These are phyloP conservation scores for Drosophila affinis DNA, from an alignment of 2,888 invertebrate genomes.

Conservation along the genomic window DNA sequence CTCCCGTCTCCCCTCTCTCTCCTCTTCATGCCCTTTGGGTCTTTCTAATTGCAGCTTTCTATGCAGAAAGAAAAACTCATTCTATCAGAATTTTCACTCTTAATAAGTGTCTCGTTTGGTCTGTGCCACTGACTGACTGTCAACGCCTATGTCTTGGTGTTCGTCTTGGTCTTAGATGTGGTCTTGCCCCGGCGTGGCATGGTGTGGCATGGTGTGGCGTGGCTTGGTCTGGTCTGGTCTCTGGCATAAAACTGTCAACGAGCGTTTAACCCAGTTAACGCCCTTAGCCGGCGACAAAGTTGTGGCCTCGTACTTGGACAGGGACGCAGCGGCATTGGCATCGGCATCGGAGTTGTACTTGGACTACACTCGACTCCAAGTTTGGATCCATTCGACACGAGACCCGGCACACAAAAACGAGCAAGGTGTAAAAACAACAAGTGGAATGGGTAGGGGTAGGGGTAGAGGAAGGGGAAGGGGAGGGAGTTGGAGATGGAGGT, in stretches of 20 bases:
- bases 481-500: neutral
- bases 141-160: conserved; percentile 42
- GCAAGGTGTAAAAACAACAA: conserved; percentile 67
- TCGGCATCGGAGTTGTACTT: conserved; percentile 9
- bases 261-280: conserved; percentile 76
- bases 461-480: neutral
- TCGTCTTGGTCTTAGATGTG: conserved; percentile 13
- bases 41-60: conserved; percentile 66
- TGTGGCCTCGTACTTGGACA: conserved; percentile 5
- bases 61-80: conserved; percentile 61
- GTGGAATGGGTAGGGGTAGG: neutral
- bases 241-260: conserved; percentile 74
- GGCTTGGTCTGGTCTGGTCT: conserved; percentile 24
- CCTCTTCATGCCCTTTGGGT: conserved; percentile 27
- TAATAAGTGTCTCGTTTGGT: conserved; percentile 72
- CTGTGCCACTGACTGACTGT: conserved; percentile 74
- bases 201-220: conserved; percentile 5
- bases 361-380: conserved; percentile 26
- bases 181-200: neutral
- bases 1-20: neutral
- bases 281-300: conserved; percentile 60
- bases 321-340: neutral
- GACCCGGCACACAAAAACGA: conserved; percentile 41
- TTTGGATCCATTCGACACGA: conserved; percentile 57
- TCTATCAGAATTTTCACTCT: conserved; percentile 75